Base-by-base conservation (phyloP, 2,797 vertebrate genomes). In the Aplochiton taeniatus region DNA sequence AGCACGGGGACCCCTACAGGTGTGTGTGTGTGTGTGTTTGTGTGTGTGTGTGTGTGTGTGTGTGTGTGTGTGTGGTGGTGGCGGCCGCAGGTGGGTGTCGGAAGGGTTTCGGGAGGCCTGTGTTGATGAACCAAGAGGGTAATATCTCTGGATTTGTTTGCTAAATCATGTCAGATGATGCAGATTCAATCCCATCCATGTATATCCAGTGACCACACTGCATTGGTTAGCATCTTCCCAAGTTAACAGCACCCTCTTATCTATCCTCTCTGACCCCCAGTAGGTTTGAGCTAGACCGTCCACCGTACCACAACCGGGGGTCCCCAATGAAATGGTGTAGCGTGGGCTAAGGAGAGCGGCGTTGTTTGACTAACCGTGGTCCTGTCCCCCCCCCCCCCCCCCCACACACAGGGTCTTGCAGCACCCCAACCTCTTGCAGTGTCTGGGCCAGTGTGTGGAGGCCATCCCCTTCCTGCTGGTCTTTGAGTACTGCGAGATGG, bases 401-500 rank as follows among this genome's bases (percentile, higher is more conserved):
- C 47, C 47, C 47, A 7, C 4, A 13, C 58, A 48, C 76, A 94
- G 93, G 81, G 92, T 94, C 49, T 81, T 94, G 79, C 89, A 96
- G 84, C 98, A 99, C 82, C 98, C 97, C 2, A 98, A 99, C 70
- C 90, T 99, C 82, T 94, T 99, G 65, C 95, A 95, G 65, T 99
- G 97, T 77, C 84, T 96, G 20, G 96, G 96, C 18, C 96, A 98
- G 31, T 98, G 95, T 78, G 93, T 97, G 11, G 98, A 99, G 87
- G 95, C 94, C n/a, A 94, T 98, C 75, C 97, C 98, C 69, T 98
- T 96, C 71, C 93, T 99, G 63, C 88, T 98, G 68, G 94, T 98
- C 61, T 98, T 98, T 83, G 98, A 99, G 68, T 96, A 97, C 88
- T 97, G 95, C 85, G 95, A 99, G 80, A 90, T 99, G 96, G 98